Evolutionary conservation across 1,140 invertebrate species (phyloP).

Genomic region (Proctacanthus coquilletti): DNA sequence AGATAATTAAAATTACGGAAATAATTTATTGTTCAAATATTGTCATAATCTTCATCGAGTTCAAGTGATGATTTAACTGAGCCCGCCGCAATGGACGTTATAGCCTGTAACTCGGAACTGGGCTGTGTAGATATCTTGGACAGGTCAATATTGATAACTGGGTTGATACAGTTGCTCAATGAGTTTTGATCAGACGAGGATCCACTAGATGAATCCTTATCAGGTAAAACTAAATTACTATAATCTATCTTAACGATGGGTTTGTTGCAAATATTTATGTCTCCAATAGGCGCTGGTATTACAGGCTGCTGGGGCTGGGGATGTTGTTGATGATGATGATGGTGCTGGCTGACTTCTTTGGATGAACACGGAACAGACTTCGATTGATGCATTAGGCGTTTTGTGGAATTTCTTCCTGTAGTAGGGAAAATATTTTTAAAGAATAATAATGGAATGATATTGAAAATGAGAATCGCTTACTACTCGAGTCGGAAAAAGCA

Average conservation of each 20-base stretch:
- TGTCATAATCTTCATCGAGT: constrained; percentile 31
- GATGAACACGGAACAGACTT: constrained; percentile 6
- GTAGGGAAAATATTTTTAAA: neutral
- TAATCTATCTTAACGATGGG: constrained; percentile 28
- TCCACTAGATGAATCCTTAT: constrained; percentile 16
- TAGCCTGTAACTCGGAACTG: no score
- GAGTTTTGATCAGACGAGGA: neutral
- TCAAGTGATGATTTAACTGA: constrained; percentile 22
- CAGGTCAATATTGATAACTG: constrained; percentile 28
- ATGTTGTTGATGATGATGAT: neutral
- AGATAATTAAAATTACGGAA: no score
- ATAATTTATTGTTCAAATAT: no score
- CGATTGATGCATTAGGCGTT: constrained; percentile 9
- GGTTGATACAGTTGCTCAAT: constrained; percentile 3
- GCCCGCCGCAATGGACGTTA: no score
- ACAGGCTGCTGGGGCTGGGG: constrained; percentile 14
- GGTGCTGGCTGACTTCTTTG: constrained; percentile 1
- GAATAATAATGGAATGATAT: neutral
- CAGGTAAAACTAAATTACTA: constrained; percentile 16
- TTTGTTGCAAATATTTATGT: constrained; percentile 19
- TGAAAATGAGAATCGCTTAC: no score
- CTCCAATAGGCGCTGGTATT: constrained; percentile 26
- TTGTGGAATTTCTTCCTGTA: constrained; percentile 7
- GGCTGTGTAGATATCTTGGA: constrained; percentile 20
- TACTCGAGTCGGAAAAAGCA: no score